Percentiles rank a stretch among this genome's conserved stretches.
Conservation (phyloP, 2,797 vertebrate species). For the Sebastiscus tertius region DNA sequence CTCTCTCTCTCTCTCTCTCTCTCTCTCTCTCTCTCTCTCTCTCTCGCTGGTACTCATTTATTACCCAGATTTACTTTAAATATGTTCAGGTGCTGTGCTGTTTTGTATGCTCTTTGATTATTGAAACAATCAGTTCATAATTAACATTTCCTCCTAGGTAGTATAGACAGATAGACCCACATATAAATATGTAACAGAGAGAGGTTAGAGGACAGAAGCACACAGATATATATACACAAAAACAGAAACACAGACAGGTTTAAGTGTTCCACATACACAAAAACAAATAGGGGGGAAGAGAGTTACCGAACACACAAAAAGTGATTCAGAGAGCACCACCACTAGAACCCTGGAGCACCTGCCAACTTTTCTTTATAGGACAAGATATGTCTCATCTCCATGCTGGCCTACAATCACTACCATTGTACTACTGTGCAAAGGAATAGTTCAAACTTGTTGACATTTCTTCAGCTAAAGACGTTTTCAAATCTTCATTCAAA, state of each 20-base stretch:
- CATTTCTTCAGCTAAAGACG: not conserved
- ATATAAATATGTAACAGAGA: conserved; percentile 48
- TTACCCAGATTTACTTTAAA: too few species aligned
- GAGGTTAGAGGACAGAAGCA: conserved; percentile 20
- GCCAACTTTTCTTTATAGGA: conserved; percentile 3
- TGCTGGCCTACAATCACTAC: not conserved
- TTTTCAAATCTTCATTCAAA: not conserved
- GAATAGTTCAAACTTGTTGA: not conserved
- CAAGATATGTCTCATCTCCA: not conserved
- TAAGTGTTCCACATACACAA: conserved; percentile 31
- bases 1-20: not conserved
- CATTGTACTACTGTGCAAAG: not conserved
- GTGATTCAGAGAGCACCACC: conserved; percentile 54
- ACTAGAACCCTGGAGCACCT: conserved; percentile 69
- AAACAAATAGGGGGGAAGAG: conserved; percentile 25
- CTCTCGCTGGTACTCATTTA: too few species aligned
- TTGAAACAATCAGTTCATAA: not conserved
- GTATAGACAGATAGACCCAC: conserved; percentile 36
- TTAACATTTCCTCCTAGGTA: not conserved
- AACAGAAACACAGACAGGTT: conserved; percentile 12
- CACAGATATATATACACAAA: conserved; percentile 37
- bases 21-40: too few species aligned
- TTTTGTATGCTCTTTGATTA: too few species aligned
- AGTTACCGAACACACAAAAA: conserved; percentile 43
- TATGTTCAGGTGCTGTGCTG: too few species aligned